A percentile compares a stretch with the other conserved stretches of the same genome.
Conservation (phyloP, 2,888 invertebrate genomes). For the Diabrotica balteata region DNA sequence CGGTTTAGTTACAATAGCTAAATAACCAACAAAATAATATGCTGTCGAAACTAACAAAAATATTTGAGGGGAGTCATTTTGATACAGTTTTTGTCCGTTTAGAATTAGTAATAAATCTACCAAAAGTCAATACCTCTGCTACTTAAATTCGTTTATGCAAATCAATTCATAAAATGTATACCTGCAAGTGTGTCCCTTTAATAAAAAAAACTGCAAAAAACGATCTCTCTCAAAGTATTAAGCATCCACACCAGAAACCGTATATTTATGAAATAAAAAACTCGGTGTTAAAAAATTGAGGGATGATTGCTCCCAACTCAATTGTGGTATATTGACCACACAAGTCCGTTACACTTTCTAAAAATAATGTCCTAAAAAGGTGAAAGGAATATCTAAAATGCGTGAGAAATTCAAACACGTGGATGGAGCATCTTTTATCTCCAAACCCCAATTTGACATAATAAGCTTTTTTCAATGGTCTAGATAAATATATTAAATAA, state of each 20-base stretch:
- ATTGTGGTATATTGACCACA: conserved; percentile 34
- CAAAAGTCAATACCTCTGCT: too few species aligned
- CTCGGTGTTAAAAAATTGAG: conserved; percentile 23
- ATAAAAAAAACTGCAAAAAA: conserved; percentile 9
- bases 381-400: conserved; percentile 27
- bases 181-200: conserved; percentile 15
- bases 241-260: not conserved
- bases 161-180: not conserved
- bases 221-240: not conserved
- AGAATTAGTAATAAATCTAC: too few species aligned
- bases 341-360: conserved; percentile 15
- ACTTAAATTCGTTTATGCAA: too few species aligned
- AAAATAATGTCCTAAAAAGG: conserved; percentile 19
- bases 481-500: conserved; percentile 35
- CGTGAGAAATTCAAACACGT: conserved; percentile 45
- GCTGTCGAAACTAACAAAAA: too few species aligned
- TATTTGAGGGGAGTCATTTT: too few species aligned
- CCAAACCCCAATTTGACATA: conserved; percentile 33
- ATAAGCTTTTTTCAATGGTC: conserved; percentile 31
- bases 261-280: conserved; percentile 4
- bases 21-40: too few species aligned
- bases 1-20: too few species aligned
- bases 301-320: conserved; percentile 27
- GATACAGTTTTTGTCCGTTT: too few species aligned
- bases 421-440: conserved; percentile 32